Conservation (phyloP, 2,113 vertebrate genomes). For the Procavia capensis region DNA sequence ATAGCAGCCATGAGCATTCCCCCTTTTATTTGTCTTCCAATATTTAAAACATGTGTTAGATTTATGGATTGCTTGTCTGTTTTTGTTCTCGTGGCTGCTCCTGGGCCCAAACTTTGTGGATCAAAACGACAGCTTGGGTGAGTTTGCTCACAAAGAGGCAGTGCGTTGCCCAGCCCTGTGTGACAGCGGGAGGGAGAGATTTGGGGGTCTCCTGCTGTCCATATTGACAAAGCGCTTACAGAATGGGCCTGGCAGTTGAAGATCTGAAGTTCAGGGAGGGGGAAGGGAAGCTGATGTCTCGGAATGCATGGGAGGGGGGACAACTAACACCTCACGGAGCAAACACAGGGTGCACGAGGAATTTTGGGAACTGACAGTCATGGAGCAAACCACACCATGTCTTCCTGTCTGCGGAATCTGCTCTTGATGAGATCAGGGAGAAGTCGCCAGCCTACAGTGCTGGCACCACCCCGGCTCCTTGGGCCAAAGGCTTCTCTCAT, state of each 20-base stretch:
- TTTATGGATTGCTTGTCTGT: slow-evolving; percentile 76
- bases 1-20: slow-evolving; percentile 78
- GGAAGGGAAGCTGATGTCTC: neutral
- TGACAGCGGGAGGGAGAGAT: slow-evolving; percentile 18
- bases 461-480: accelerated
- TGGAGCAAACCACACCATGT: neutral
- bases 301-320: accelerated
- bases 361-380: too few relatives aligned
- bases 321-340: neutral
- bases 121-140: slow-evolving; percentile 69
- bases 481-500: neutral
- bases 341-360: too few relatives aligned
- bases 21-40: slow-evolving; percentile 71
- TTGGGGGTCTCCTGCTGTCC: slow-evolving; percentile 1
- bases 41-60: slow-evolving; percentile 83
- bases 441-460: neutral
- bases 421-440: accelerated
- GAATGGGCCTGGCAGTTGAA: neutral
- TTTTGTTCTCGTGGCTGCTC: slow-evolving; percentile 80
- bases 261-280: neutral
- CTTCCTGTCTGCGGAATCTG: accelerated
- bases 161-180: slow-evolving; percentile 1
- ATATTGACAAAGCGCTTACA: neutral
- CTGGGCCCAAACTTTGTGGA: slow-evolving; percentile 77
- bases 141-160: slow-evolving; percentile 59